A percentile compares a stretch with the other conserved stretches of the same genome.
Conservation (phyloP, 2,113 vertebrate species). For the Plecturocebus donacophilus region DNA sequence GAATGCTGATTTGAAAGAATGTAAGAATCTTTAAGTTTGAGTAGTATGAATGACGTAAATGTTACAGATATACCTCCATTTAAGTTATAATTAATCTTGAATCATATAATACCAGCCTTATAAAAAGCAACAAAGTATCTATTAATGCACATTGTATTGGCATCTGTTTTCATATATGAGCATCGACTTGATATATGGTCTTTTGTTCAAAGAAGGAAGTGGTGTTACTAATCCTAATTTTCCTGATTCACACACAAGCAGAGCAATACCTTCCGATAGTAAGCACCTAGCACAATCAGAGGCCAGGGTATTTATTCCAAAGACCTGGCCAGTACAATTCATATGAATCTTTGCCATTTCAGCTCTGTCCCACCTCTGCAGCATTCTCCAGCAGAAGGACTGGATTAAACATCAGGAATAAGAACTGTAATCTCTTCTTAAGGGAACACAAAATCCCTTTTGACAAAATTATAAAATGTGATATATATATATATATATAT, state of each 20-base stretch:
- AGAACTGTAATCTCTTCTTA: not conserved
- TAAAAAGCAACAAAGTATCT: not conserved
- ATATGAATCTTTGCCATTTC: not conserved
- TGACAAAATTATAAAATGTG: slow-evolving; percentile 46
- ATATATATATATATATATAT: not conserved
- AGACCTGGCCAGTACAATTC: not conserved
- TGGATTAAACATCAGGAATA: not conserved
- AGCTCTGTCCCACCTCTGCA: not conserved
- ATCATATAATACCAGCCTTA: not conserved
- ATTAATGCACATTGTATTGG: not conserved
- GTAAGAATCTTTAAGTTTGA: not conserved
- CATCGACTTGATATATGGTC: not conserved
- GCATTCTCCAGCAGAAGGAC: not conserved
- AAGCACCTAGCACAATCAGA: not conserved
- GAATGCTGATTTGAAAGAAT: not conserved
- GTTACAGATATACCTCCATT: not conserved
- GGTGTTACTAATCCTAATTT: not conserved
- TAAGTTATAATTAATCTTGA: not conserved
- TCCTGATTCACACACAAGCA: not conserved
- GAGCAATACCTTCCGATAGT: not conserved
- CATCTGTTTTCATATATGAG: not conserved
- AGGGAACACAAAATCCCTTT: not conserved
- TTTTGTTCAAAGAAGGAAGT: not conserved
- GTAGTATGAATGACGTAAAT: not conserved
- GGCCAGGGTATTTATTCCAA: not conserved